Evolutionary conservation across 2,888 invertebrate species (phyloP), one percentile per base, ranked within the genome.

Genomic region (Pandemis corylana): DNA sequence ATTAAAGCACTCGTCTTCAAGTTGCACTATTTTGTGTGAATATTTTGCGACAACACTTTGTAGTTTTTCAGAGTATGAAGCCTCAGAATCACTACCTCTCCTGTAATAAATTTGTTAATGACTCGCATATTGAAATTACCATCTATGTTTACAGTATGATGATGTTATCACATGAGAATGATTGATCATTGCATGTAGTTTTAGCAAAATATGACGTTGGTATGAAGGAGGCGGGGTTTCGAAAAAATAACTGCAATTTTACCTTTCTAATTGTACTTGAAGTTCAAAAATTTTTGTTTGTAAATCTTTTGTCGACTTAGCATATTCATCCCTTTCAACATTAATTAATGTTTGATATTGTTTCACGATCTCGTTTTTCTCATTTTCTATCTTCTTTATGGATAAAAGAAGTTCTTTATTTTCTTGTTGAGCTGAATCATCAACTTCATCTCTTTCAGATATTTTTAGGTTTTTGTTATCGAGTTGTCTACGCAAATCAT

Each of bases 301-400:
- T 61, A 91, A 78, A 65, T 88, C 87, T 81, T 90, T 89, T 2
- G 89, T 83, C 56, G 87, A 86, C 80, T 89, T 89, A 20, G 83
- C 78, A 78, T 90, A 93, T 78, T 95, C 93, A 77, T 90, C 89
- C 82, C 95, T 91, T 86, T 96, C 96, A 75, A 90, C 94, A 42
- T 85, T 87, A 62, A 95, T 80, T 51, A 95, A 80, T 77, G 91
- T 89, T 79, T 95, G 95, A 79, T 94, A 95, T 84, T 95, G 94
- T 68, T 88, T 86, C n/a, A 89, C 80, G 15, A 93, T 82, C 13
- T 79, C 77, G 74, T 88, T 87, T 82, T 94, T 94, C 75, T 95
- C 94, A 36, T 84, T 85, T 84, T 95, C 94, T 67, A 94, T 81
- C 76, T 92, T 88, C 76, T 90, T 89, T 1, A 92, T 77, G 13